phyloP scores from a whole-genome alignment of 2,888 invertebrate genomes.

The Cataglyphis altisquamis region DNA sequence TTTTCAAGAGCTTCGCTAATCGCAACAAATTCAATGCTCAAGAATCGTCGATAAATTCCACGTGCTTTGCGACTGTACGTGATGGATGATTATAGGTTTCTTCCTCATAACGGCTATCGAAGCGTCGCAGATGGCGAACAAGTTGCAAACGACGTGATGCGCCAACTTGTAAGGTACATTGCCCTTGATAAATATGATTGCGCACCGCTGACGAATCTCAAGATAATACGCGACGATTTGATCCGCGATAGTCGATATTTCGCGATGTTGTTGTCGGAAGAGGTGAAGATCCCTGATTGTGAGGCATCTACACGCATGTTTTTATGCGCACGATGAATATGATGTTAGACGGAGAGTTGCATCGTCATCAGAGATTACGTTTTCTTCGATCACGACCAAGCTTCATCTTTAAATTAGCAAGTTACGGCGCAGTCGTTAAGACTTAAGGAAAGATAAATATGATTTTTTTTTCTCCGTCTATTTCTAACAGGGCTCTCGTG shows the following conservation, averaged over 20 bases:
- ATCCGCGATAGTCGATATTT: slow-evolving; percentile 6
- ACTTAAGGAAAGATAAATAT: neutral
- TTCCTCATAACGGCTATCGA: slow-evolving; percentile 60
- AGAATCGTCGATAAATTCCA: slow-evolving; percentile 63
- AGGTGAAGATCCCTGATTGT: slow-evolving; percentile 8
- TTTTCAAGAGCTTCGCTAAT: neutral
- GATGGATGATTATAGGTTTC: slow-evolving; percentile 68
- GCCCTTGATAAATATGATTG: slow-evolving; percentile 60
- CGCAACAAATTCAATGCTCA: slow-evolving; percentile 61
- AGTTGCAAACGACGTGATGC: slow-evolving; percentile 68
- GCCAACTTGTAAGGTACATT: slow-evolving; percentile 63
- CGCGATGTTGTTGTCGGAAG: neutral
- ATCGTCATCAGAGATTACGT: neutral
- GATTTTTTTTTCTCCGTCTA: neutral
- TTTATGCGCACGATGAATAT: slow-evolving; percentile 12
- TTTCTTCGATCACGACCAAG: neutral
- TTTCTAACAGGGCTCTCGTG: neutral
- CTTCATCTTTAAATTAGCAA: neutral
- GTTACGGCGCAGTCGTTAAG: slow-evolving; percentile 2
- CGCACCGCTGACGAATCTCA: slow-evolving; percentile 41
- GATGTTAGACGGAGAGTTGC: neutral
- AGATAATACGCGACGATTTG: slow-evolving; percentile 15
- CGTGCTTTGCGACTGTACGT: slow-evolving; percentile 22
- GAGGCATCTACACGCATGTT: slow-evolving; percentile 3
- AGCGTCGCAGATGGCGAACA: slow-evolving; percentile 69